phyloP scores from a whole-genome alignment of 2,797 vertebrate species.

The Zenarchopterus dispar region DNA sequence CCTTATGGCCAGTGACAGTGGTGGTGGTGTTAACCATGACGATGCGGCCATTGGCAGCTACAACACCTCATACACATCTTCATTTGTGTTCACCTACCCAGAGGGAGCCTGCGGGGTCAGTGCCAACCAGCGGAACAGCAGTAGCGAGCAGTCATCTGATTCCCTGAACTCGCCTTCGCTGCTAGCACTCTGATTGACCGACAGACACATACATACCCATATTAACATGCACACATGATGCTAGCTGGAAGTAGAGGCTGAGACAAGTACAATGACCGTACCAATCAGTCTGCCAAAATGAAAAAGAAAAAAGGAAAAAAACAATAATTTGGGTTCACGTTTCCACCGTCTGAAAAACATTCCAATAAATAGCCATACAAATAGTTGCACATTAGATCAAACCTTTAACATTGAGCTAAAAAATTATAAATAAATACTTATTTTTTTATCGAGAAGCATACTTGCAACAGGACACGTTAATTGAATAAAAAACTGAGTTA shows the following conservation, averaged over 20 bases:
- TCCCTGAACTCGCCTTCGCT: constrained; percentile 97
- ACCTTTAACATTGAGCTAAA: constrained; percentile 33
- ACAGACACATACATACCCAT: constrained; percentile 61
- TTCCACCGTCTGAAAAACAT: constrained; percentile 49
- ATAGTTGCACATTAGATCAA: constrained; percentile 46
- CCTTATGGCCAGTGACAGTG: constrained; percentile 82
- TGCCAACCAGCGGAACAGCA: constrained; percentile 95
- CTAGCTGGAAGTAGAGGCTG: constrained; percentile 61
- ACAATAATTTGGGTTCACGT: constrained; percentile 44
- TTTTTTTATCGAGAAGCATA: constrained; percentile 29
- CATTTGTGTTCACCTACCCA: constrained; percentile 99
- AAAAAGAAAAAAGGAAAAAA: constrained; percentile 41
- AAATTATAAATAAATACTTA: constrained; percentile 11
- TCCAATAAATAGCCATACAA: constrained; percentile 59
- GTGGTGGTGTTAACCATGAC: constrained; percentile 79
- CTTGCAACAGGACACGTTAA: constrained; percentile 32
- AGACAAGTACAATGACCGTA: constrained; percentile 42
- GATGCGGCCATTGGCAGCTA: constrained; percentile 81
- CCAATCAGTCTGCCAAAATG: constrained; percentile 45
- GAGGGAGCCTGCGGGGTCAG: constrained; percentile 95
- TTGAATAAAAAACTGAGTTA: constrained; percentile 30
- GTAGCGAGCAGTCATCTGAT: constrained; percentile 97
- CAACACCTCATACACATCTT: constrained; percentile 97
- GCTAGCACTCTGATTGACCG: constrained; percentile 91
- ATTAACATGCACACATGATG: constrained; percentile 45